Percentiles rank a stretch among this genome's conserved stretches.
Conservation (phyloP, 2,113 vertebrate genomes). For the Calypte anna region DNA sequence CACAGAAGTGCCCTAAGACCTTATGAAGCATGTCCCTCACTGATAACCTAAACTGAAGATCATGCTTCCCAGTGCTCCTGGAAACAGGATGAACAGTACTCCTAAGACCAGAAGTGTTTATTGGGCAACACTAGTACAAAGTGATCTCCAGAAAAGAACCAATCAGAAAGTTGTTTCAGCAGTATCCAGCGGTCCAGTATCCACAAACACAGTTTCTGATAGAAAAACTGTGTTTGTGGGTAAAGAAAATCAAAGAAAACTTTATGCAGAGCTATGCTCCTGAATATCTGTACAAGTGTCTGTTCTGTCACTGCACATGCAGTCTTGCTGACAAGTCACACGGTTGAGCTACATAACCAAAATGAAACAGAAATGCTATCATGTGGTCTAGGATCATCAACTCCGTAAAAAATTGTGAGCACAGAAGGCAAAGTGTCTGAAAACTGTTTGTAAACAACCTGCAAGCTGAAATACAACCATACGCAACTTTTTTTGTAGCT, state of each 20-base stretch:
- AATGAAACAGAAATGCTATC: not conserved
- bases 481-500: not conserved
- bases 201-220: not conserved
- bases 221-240: not conserved
- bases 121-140: not conserved
- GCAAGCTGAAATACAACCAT: not conserved
- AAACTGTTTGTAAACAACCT: not conserved
- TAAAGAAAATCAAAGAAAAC: not conserved
- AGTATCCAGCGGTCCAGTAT: not conserved
- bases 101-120: not conserved
- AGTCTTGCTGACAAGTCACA: not conserved
- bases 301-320: fast-evolving
- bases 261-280: not conserved
- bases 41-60: not conserved
- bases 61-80: not conserved
- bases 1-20: not conserved
- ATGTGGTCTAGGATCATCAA: not conserved
- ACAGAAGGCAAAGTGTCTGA: not conserved
- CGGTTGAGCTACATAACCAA: not conserved
- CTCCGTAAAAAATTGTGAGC: not conserved
- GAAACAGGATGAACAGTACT: not conserved
- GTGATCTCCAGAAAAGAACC: not conserved
- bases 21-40: not conserved
- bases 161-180: not conserved
- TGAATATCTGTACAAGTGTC: not conserved